Evolutionary conservation across 2,888 invertebrate genomes (phyloP).

Genomic region (Epinotia bilunana): DNA sequence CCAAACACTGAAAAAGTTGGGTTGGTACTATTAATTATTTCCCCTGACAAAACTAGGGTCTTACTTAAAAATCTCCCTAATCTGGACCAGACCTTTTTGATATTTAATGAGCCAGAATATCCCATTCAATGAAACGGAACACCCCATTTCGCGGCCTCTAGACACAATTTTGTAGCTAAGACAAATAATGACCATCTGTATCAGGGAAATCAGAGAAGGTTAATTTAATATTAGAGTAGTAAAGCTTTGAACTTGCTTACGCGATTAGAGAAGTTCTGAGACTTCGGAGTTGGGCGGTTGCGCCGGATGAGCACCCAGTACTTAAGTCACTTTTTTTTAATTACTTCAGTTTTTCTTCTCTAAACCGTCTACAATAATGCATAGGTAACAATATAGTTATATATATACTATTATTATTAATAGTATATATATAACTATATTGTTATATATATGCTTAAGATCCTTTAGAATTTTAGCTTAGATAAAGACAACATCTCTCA

Average conservation of each 20-base stretch:
- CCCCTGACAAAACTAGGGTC: background rate
- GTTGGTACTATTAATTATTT: background rate
- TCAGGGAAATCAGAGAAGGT: slow-evolving; percentile 26
- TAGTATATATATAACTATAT: too few relatives aligned
- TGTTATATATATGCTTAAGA: too few relatives aligned
- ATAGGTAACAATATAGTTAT: too few relatives aligned
- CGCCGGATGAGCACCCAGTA: background rate
- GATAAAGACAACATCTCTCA: too few relatives aligned
- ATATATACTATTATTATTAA: too few relatives aligned
- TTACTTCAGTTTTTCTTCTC: background rate
- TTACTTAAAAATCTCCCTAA: background rate
- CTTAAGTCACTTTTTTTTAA: background rate
- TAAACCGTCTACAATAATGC: too few relatives aligned
- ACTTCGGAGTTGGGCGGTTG: slow-evolving; percentile 7
- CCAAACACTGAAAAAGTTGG: background rate
- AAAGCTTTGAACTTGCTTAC: slow-evolving; percentile 31
- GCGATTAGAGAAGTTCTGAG: slow-evolving; percentile 28
- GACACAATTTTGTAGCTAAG: background rate
- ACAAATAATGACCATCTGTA: slow-evolving; percentile 29
- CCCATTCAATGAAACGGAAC: background rate
- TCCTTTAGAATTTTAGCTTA: too few relatives aligned
- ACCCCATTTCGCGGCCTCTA: background rate
- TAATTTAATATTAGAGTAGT: slow-evolving; percentile 36
- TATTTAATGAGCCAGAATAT: slow-evolving; percentile 3
- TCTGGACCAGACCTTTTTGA: background rate